Evolutionary conservation across 2,113 vertebrate species (phyloP), one percentile per base, ranked within the genome.

Genomic region (Pavo muticus): DNA sequence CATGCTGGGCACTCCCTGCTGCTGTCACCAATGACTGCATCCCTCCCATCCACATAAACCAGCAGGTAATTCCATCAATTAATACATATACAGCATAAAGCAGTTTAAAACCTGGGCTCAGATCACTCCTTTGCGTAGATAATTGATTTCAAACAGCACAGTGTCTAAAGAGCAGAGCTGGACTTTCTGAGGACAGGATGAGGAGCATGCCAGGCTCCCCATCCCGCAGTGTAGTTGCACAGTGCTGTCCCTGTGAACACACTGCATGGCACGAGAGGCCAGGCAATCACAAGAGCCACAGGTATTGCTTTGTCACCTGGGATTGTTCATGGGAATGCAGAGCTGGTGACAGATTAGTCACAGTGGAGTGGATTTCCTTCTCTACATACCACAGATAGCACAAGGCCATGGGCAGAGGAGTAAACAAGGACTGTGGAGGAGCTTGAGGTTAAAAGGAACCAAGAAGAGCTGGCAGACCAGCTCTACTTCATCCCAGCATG

Each of bases 191-290:
- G 52, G 42, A 1, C 16, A 79, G 68, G 84, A 72, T 47, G 68
- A 80, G 39, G 72, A 92, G 48, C 75, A 72, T 0, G 1, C 56
- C 64, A n/a, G 50, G 74, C n/a, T 78, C 60, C 35, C 20, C 3
- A 2, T 6, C 29, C 56, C 52, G 56, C 25, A 0, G 0, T 1
- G 0, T 1, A 2, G 11, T 59, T n/a, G 57, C 57, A n/a, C 57
- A n/a, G 7, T n/a, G 57, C n/a, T 19, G 25, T 29, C 39, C 39
- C 39, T 5, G 10, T 29, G 25, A 40, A 40, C 15, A 19, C 1
- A 48, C 25, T 0, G 0, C 1, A 0, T 1, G 2, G 13, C 11
- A 24, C 44, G 67, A 69, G 68, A 77, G 42, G 29, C 16, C n/a
- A 17, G 63, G 75, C 71, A 86, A 65, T 84, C 69, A 68, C 78